Evolutionary conservation across 1,140 invertebrate species (phyloP).

Genomic region (Monochamus saltuarius): DNA sequence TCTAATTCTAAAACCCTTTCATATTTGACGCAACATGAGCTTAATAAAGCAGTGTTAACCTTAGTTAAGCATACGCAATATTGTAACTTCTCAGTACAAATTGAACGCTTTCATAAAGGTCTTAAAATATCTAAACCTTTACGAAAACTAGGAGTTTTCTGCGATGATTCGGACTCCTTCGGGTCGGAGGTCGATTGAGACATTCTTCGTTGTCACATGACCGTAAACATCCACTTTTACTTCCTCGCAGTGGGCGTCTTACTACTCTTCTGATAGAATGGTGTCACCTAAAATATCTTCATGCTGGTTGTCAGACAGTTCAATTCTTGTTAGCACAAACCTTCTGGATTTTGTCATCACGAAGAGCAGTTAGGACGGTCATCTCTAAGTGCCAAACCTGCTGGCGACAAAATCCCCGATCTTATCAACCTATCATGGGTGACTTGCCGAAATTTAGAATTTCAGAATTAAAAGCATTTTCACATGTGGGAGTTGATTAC

Average conservation of each 20-base stretch:
- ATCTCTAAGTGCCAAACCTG: slow-evolving; percentile 13
- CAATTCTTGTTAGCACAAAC: slow-evolving; percentile 22
- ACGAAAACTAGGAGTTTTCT: background rate
- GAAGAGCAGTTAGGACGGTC: background rate
- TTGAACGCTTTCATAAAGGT: background rate
- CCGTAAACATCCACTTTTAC: slow-evolving; percentile 12
- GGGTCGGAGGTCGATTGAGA: slow-evolving; percentile 8
- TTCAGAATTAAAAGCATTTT: slow-evolving; percentile 38
- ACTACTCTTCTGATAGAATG: slow-evolving; percentile 11
- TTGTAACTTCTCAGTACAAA: background rate
- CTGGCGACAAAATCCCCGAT: slow-evolving; percentile 9
- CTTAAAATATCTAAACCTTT: slow-evolving; percentile 7
- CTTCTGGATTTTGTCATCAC: slow-evolving; percentile 13
- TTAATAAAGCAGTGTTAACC: background rate
- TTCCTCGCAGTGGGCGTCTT: slow-evolving; percentile 1
- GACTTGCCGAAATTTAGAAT: slow-evolving; percentile 35
- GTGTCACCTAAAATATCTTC: slow-evolving; percentile 22
- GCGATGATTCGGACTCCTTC: slow-evolving; percentile 4
- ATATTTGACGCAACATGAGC: background rate
- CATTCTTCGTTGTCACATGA: slow-evolving; percentile 11
- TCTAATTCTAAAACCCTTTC: background rate
- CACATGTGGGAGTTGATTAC: slow-evolving; percentile 14
- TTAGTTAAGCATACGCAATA: slow-evolving; percentile 8
- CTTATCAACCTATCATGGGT: slow-evolving; percentile 22
- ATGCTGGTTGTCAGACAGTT: slow-evolving; percentile 38